A percentile compares a stretch with the other conserved stretches of the same genome.
Conservation (phyloP, 2,113 vertebrate genomes). For the Carollia perspicillata region DNA sequence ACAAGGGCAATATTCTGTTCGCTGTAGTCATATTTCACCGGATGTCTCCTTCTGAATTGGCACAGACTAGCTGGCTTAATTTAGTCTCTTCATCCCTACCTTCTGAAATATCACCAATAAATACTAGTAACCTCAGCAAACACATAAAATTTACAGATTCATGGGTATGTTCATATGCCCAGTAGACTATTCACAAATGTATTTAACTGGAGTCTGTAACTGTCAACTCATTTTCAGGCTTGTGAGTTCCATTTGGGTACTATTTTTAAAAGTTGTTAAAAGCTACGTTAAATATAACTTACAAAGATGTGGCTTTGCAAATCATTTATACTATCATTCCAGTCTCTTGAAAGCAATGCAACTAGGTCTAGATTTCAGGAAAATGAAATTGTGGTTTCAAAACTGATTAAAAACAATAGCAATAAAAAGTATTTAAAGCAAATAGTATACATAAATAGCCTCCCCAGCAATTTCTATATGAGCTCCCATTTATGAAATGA, state of each 20-base stretch:
- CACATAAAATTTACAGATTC: neutral
- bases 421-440: neutral
- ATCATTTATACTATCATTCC: neutral
- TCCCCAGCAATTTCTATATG: neutral
- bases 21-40: neutral
- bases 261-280: constrained; percentile 2
- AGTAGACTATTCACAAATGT: neutral
- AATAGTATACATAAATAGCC: neutral
- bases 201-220: neutral
- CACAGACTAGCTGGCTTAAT: neutral
- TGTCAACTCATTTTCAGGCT: neutral
- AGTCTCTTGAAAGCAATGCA: neutral
- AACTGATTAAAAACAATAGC: neutral
- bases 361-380: neutral
- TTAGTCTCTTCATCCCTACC: neutral
- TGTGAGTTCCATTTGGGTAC: neutral
- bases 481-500: neutral
- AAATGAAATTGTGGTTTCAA: neutral
- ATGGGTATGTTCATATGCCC: neutral
- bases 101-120: neutral
- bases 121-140: neutral
- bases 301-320: neutral
- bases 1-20: neutral
- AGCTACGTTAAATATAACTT: neutral
- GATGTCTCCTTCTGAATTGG: neutral